A percentile compares a stretch with the other conserved stretches of the same genome.
Conservation (phyloP, 1,140 invertebrate genomes). For the Kradibia gibbosae region DNA sequence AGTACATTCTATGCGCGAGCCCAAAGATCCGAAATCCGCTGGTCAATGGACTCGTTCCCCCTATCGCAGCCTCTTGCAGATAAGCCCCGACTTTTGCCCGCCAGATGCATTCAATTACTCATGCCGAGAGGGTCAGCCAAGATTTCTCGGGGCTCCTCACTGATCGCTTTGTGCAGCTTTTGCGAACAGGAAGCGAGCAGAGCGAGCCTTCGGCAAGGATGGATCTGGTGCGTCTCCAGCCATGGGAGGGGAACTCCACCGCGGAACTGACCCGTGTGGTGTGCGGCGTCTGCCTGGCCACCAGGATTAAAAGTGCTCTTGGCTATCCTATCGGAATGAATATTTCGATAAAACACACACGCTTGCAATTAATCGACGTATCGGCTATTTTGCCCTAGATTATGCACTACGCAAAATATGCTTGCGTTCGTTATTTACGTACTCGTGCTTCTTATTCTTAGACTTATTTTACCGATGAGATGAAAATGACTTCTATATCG, state of each 20-base stretch:
- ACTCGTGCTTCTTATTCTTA: neutral
- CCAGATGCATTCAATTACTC: constrained; percentile 32
- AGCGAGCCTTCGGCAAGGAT: neutral
- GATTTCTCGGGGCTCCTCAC: neutral
- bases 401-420: neutral
- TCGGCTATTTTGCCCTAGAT: neutral
- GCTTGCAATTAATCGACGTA: neutral
- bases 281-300: no score
- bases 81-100: neutral
- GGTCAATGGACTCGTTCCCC: constrained; percentile 33
- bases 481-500: no score
- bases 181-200: neutral
- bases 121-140: constrained; percentile 34
- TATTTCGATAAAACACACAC: neutral
- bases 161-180: neutral
- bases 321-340: neutral
- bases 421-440: neutral
- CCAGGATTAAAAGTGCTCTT: no score
- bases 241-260: neutral
- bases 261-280: no score
- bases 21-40: constrained; percentile 2
- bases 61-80: neutral
- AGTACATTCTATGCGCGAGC: no score
- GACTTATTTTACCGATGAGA: neutral
- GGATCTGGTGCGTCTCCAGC: neutral